Percentiles rank a stretch among this genome's conserved stretches.
phyloP scores from a whole-genome alignment of 2,888 invertebrate species.

The Andrena chrysosceles region DNA sequence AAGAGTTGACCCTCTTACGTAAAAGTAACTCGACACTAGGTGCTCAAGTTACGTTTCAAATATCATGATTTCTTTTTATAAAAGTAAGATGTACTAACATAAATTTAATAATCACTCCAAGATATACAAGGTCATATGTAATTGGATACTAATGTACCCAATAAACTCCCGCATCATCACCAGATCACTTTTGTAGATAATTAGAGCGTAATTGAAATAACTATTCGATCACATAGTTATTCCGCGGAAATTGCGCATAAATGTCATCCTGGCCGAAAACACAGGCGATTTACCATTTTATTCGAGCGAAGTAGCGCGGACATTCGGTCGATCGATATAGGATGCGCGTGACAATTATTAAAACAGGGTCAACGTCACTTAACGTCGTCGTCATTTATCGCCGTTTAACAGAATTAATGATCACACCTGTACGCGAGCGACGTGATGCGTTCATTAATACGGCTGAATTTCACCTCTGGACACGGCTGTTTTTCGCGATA shows the following conservation, averaged over 20 bases:
- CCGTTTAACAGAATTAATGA: conserved; percentile 73
- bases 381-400: conserved; percentile 72
- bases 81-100: too few species aligned
- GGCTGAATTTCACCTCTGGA: conserved; percentile 54
- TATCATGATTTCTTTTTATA: too few species aligned
- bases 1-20: too few species aligned
- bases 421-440: conserved; percentile 57
- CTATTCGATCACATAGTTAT: conserved; percentile 29
- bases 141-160: too few species aligned
- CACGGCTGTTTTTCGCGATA: conserved; percentile 37
- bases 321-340: conserved; percentile 51
- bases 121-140: too few species aligned
- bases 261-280: conserved; percentile 35
- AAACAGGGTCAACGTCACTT: conserved; percentile 73
- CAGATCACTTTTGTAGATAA: not conserved
- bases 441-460: conserved; percentile 67
- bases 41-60: too few species aligned
- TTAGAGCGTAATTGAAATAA: not conserved
- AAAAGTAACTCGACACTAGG: too few species aligned
- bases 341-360: conserved; percentile 70
- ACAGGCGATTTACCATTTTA: conserved; percentile 52
- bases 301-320: conserved; percentile 45
- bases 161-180: too few species aligned
- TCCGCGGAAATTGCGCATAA: conserved; percentile 25
- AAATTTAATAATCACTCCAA: too few species aligned